Base-by-base conservation (phyloP, 37 sponge, comb jelly and placozoan species). In the Oscarella lobularis region DNA sequence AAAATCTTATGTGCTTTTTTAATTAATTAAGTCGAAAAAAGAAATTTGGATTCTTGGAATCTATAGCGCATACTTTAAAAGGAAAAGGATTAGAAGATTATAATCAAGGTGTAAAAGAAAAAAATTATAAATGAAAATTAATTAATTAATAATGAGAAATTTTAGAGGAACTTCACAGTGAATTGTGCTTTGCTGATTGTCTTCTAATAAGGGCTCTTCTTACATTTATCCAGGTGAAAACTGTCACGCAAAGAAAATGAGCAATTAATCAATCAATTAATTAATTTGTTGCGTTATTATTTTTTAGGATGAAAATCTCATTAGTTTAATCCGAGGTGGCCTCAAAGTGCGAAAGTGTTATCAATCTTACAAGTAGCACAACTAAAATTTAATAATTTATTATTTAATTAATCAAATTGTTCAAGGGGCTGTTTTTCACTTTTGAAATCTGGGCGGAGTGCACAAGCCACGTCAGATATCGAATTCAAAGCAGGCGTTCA, bases 301-400 rank as follows among this genome's bases (percentile, higher is more conserved):
- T n/a, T n/a, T n/a, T n/a, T n/a, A 87, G 91, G 91, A 90, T 73
- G 91, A 87, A 33, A 87, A 80, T 31, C 39, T 87, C 0, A 69
- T 84, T 67, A 87, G 84, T 40, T 90, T 90, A 66, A 67, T 89
- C 36, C 86, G 76, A 36, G 83, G 88, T 74, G 84, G 81, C 29
- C 70, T 89, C 5, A 67, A 67, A 38, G 76, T 89, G 0, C 78
- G 83, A 66, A 79, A 38, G 2, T 89, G 88, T 69, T 76, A 78
- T 70, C 66, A 68, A 14, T 39, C 78, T 14, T 90, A 84, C 82
- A 90, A 90, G 91, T 90, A 27, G 60, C 14, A 48, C 9, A 9
- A 48, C 20, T 48, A 27, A 20, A 48, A n/a, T 20, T 48, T 48
- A 48, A 20, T 27, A 9, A 48, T 48, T 20, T 48, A 20, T 20